phyloP scores from a whole-genome alignment of 2,888 invertebrate genomes.

The Lamproptera curius region DNA sequence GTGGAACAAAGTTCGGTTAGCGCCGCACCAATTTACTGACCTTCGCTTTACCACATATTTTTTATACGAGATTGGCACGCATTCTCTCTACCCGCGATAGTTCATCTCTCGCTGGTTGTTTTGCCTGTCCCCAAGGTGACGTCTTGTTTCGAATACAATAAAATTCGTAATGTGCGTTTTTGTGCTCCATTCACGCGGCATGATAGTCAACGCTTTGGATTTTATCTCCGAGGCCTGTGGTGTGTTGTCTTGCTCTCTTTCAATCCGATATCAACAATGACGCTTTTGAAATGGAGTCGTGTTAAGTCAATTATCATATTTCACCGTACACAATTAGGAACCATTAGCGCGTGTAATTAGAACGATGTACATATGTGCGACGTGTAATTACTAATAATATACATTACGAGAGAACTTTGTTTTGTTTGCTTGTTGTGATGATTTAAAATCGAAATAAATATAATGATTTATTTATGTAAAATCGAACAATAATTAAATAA shows the following conservation, averaged over 20 bases:
- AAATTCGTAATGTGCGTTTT: slow-evolving; percentile 63
- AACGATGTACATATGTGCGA: slow-evolving; percentile 8
- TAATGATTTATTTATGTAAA: too few relatives aligned
- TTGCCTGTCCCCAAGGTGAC: slow-evolving; percentile 64
- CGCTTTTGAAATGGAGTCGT: slow-evolving; percentile 20
- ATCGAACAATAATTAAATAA: too few relatives aligned
- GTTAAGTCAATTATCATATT: slow-evolving; percentile 17
- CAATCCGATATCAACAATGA: slow-evolving; percentile 24
- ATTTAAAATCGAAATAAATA: too few relatives aligned
- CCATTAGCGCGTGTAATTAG: slow-evolving; percentile 4
- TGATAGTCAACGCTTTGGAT: slow-evolving; percentile 32
- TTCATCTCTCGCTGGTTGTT: slow-evolving; percentile 43
- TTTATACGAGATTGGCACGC: slow-evolving; percentile 23
- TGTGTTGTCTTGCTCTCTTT: slow-evolving; percentile 19
- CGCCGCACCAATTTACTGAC: slow-evolving; percentile 55
- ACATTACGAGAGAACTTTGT: too few relatives aligned
- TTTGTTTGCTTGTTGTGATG: too few relatives aligned
- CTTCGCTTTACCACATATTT: slow-evolving; percentile 36
- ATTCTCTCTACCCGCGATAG: slow-evolving; percentile 35
- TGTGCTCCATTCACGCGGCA: slow-evolving; percentile 63
- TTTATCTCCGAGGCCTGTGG: slow-evolving; percentile 19
- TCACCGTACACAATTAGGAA: slow-evolving; percentile 8
- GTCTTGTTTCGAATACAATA: slow-evolving; percentile 62
- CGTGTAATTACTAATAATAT: too few relatives aligned
- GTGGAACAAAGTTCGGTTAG: slow-evolving; percentile 60